Evolutionary conservation across 2,888 invertebrate species (phyloP), one percentile per base, ranked within the genome.

Genomic region (Hipparchia semele): DNA sequence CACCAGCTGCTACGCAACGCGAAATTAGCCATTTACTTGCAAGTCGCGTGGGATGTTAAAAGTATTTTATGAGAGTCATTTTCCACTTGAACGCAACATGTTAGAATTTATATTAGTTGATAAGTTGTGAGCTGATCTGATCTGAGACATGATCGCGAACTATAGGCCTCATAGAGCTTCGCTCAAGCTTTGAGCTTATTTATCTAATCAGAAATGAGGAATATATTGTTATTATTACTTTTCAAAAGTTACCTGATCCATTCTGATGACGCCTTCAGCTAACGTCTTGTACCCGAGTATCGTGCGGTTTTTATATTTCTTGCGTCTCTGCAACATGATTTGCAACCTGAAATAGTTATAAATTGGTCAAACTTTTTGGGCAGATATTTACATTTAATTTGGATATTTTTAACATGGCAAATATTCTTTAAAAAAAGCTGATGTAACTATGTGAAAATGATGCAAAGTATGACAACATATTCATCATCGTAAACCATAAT

Each of bases 271-370:
- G 65, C 99, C 99, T 86, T 98, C 98, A 45, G 99, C 99, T 54
- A 99, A 94, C 0, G 99, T 99, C 91, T 99, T 99, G 94, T 98
- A 99, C 9, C 99, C 99, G 76, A 99, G 95, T 89, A 99, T 99
- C 53, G 99, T 99, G 83, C 99, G 96, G 90, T 99, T 99, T 94
- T 99, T 99, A 94, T 99, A 99, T 84, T 98, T 97, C 92, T 99
- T 99, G 79, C 99, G 96, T 79, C 99, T 95, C 89, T 99, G 99
- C 80, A 99, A 94, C 95, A 99, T 96, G 79, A 99, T 97, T 85
- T 99, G 97, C 81, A 99, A 95, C 87, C 95, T 95, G 88, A 3
- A 71, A 66, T 10, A 53, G 49, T 49, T 12, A 33, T 13, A 60
- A 12, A 2, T 58, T 9, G 13, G n/a, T 54, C 12, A 54, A n/a